phyloP scores from a whole-genome alignment of 92 coral and sea anemone genomes.

The Epizoanthus ramosus region DNA sequence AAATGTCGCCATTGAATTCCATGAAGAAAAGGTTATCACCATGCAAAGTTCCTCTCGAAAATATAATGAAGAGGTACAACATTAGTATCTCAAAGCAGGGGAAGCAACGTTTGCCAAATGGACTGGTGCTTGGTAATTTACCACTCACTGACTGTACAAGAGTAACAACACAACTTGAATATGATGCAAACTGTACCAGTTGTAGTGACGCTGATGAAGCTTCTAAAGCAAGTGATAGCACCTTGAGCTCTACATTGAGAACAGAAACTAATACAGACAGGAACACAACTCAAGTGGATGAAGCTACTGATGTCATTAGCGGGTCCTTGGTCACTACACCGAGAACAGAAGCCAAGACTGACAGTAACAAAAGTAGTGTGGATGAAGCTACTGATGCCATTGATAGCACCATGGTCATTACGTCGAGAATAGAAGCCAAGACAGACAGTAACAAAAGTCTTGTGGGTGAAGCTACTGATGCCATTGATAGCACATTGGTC shows the following conservation, averaged over 20 bases:
- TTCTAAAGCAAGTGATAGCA: background rate
- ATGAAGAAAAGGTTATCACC: background rate
- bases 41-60: slow-evolving; percentile 1
- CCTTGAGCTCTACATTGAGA: background rate
- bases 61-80: background rate
- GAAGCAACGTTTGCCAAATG: background rate
- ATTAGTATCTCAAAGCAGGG: background rate
- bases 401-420: background rate
- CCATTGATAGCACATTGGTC: background rate
- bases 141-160: slow-evolving; percentile 8
- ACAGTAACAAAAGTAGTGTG: no score
- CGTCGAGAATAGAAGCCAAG: background rate
- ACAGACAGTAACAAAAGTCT: no score
- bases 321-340: background rate
- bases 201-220: no score
- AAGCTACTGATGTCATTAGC: background rate
- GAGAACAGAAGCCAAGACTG: background rate
- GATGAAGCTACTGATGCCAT: background rate
- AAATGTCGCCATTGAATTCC: background rate
- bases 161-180: background rate
- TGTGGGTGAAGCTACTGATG: background rate
- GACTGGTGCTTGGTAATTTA: background rate
- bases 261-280: no score
- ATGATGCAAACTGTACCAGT: background rate
- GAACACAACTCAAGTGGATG: background rate